phyloP scores from a whole-genome alignment of 2,797 vertebrate species.

The Ficedula albicollis region DNA sequence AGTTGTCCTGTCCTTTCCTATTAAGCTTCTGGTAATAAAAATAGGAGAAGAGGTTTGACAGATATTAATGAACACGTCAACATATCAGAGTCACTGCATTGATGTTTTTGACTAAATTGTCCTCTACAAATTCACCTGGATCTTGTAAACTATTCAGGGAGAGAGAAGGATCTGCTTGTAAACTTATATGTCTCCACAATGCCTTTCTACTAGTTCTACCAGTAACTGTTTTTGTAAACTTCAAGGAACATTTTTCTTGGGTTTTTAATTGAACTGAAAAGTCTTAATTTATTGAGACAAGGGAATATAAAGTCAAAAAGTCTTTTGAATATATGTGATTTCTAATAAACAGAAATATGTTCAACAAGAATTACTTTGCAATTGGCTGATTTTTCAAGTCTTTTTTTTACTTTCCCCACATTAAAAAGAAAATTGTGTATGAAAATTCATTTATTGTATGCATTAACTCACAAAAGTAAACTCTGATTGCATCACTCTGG shows the following conservation, averaged over 20 bases:
- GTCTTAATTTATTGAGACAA: background rate
- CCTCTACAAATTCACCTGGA: background rate
- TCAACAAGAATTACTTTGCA: background rate
- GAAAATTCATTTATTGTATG: background rate
- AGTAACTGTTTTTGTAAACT: background rate
- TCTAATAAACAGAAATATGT: background rate
- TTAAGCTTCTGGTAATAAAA: background rate
- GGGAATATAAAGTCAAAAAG: background rate
- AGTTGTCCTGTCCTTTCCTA: background rate
- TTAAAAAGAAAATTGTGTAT: background rate
- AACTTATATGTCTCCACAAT: background rate
- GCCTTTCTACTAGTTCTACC: background rate
- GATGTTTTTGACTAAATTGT: background rate
- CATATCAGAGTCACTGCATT: background rate
- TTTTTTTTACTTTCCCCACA: background rate
- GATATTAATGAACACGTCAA: background rate
- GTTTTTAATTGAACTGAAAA: background rate
- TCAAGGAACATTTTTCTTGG: background rate
- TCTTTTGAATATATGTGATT: background rate
- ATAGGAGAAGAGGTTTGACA: background rate
- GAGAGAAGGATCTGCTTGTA: background rate
- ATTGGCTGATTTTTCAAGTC: background rate
- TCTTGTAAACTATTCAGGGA: background rate
- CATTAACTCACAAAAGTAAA: background rate
- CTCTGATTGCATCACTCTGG: background rate